Percentiles rank a stretch among this genome's conserved stretches.
These are phyloP conservation scores for Julus scanicus DNA, from an alignment of 2,888 invertebrate genomes.

Conservation along the genomic window DNA sequence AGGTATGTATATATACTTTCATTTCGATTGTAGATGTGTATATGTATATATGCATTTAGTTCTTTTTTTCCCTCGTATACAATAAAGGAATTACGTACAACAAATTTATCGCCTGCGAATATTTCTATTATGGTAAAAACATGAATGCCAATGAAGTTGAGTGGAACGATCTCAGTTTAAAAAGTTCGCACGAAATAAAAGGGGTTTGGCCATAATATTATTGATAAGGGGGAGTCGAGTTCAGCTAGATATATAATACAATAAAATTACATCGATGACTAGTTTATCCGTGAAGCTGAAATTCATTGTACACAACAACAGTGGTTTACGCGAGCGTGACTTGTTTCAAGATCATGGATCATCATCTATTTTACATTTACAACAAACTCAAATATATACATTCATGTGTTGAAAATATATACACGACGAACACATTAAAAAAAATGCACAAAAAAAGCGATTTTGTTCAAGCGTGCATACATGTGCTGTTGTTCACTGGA, in stretches of 20 bases:
- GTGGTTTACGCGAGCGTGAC: conserved; percentile 12
- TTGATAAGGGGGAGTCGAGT: conserved; percentile 27
- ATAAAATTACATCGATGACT: conserved; percentile 33
- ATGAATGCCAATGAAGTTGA: conserved; percentile 33
- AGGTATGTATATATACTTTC: neutral
- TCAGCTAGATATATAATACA: conserved; percentile 33
- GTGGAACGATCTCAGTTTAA: conserved; percentile 23
- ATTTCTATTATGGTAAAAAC: conserved; percentile 33
- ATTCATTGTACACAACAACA: conserved; percentile 33
- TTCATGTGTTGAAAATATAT: neutral
- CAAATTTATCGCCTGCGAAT: conserved; percentile 21
- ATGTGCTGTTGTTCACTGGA: neutral
- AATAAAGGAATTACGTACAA: conserved; percentile 18
- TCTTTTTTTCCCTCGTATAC: neutral
- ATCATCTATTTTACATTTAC: conserved; percentile 12
- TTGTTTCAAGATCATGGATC: conserved; percentile 26
- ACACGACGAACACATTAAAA: neutral
- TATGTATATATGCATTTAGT: no score
- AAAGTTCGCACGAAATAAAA: conserved; percentile 33
- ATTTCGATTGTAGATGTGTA: no score
- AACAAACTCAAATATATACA: conserved; percentile 26
- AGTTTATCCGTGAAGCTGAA: conserved; percentile 17
- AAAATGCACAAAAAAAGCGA: neutral
- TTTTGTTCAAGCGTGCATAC: conserved; percentile 15
- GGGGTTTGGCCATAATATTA: conserved; percentile 33